A percentile compares a stretch with the other conserved stretches of the same genome.
Evolutionary conservation across 2,113 vertebrate genomes (phyloP).

Genomic region (Lophura nycthemera): DNA sequence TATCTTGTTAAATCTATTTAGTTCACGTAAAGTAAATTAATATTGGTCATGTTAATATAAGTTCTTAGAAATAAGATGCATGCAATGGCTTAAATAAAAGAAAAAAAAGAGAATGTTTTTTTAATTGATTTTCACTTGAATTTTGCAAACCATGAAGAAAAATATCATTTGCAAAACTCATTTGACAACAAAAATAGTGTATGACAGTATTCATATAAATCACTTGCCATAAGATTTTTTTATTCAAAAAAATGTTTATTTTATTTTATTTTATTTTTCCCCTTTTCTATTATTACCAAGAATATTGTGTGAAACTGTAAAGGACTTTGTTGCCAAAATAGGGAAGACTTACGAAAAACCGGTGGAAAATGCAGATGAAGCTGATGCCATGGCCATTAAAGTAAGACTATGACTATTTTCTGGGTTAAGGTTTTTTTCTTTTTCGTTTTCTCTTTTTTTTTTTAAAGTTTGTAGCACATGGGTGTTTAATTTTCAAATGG

Average conservation of each 20-base stretch:
- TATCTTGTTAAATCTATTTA: background rate
- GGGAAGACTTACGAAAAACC: constrained; percentile 92
- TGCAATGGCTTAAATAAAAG: background rate
- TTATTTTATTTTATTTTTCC: constrained; percentile 6
- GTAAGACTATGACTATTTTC: constrained; percentile 76
- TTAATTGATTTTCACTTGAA: background rate
- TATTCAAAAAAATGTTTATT: background rate
- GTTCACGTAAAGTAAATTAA: constrained; percentile 4
- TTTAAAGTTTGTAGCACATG: background rate
- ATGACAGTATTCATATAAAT: background rate
- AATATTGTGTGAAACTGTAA: constrained; percentile 96
- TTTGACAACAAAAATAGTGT: background rate
- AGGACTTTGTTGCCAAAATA: constrained; percentile 97
- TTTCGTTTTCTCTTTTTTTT: background rate
- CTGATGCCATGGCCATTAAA: constrained; percentile 90
- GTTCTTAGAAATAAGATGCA: background rate
- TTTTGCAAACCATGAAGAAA: background rate
- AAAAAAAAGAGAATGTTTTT: background rate
- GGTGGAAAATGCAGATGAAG: constrained; percentile 87
- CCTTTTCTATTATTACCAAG: constrained; percentile 73
- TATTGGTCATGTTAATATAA: background rate
- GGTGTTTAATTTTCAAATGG: background rate
- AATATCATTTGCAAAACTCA: background rate
- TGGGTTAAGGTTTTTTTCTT: background rate
- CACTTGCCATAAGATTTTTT: background rate